Evolutionary conservation across 2,888 invertebrate genomes (phyloP).

Genomic region (Volucella bombylans): DNA sequence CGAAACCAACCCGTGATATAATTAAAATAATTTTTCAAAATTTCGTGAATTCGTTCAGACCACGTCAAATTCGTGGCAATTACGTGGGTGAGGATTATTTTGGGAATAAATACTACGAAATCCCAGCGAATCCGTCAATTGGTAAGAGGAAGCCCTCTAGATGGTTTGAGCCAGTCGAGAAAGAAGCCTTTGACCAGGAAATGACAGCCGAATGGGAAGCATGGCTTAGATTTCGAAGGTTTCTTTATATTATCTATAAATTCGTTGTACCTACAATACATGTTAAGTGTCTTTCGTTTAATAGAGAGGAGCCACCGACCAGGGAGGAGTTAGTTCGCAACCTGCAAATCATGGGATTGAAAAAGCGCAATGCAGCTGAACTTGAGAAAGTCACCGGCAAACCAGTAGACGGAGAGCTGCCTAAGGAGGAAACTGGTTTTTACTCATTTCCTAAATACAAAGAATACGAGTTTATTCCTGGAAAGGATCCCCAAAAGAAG

Average conservation of each 20-base stretch:
- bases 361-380: constrained; percentile 89
- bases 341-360: constrained; percentile 87
- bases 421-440: constrained; percentile 79
- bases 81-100: constrained; percentile 89
- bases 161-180: constrained; percentile 88
- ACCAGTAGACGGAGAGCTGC: constrained; percentile 82
- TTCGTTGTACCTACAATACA: neutral
- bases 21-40: constrained; percentile 80
- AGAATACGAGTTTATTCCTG: constrained; percentile 85
- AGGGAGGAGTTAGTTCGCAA: constrained; percentile 89
- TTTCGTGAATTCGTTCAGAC: constrained; percentile 81
- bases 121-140: constrained; percentile 86
- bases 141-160: constrained; percentile 87
- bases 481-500: constrained; percentile 78
- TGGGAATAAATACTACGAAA: constrained; percentile 92
- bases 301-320: constrained; percentile 86
- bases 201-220: constrained; percentile 94
- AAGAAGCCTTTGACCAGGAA: constrained; percentile 87
- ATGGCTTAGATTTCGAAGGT: constrained; percentile 89
- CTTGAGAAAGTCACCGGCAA: constrained; percentile 85
- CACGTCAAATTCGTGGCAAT: constrained; percentile 84
- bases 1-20: constrained; percentile 80
- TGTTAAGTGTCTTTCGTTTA: constrained; percentile 19
- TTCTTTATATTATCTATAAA: constrained; percentile 42
- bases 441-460: constrained; percentile 81